phyloP scores from a whole-genome alignment of 2,797 vertebrate genomes.

The Aeoliscus strigatus region DNA sequence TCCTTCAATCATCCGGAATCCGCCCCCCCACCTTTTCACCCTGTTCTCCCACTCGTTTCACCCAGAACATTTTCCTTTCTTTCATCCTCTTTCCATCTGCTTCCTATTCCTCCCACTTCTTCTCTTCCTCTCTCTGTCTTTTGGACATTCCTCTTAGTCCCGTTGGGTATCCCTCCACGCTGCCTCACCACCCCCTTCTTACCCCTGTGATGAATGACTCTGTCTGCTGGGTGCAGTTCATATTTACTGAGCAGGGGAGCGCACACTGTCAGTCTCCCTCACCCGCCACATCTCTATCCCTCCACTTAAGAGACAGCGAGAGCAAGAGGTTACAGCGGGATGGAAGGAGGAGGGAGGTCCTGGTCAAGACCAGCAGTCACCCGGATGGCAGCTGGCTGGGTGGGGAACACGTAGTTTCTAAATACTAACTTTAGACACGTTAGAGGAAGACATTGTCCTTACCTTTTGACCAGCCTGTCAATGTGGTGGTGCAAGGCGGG shows the following conservation, averaged over 20 bases:
- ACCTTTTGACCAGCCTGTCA: conserved; percentile 60
- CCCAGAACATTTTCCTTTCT: conserved; percentile 66
- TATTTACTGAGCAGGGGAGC: conserved; percentile 82
- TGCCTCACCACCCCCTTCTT: conserved; percentile 53
- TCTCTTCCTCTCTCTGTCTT: conserved; percentile 52
- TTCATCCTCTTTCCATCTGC: too few species aligned
- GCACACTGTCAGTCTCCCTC: conserved; percentile 78
- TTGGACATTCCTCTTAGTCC: conserved; percentile 67
- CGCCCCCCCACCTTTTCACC: conserved; percentile 47
- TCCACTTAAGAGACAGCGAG: conserved; percentile 75
- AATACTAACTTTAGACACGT: conserved; percentile 30
- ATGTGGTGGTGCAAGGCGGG: conserved; percentile 67
- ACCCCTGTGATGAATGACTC: conserved; percentile 80
- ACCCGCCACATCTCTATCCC: conserved; percentile 80
- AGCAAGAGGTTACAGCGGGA: conserved; percentile 74
- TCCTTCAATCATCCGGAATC: conserved; percentile 59
- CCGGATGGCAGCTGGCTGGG: conserved; percentile 31
- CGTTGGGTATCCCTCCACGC: conserved; percentile 37
- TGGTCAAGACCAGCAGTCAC: conserved; percentile 53
- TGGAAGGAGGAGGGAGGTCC: conserved; percentile 57
- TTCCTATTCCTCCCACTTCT: conserved; percentile 67
- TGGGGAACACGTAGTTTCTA: conserved; percentile 36
- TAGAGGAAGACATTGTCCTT: conserved; percentile 56
- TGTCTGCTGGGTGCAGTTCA: conserved; percentile 81
- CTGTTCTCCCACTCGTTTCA: conserved; percentile 63